phyloP scores from a whole-genome alignment of 2,797 vertebrate genomes.

The Crenuchus spilurus region DNA sequence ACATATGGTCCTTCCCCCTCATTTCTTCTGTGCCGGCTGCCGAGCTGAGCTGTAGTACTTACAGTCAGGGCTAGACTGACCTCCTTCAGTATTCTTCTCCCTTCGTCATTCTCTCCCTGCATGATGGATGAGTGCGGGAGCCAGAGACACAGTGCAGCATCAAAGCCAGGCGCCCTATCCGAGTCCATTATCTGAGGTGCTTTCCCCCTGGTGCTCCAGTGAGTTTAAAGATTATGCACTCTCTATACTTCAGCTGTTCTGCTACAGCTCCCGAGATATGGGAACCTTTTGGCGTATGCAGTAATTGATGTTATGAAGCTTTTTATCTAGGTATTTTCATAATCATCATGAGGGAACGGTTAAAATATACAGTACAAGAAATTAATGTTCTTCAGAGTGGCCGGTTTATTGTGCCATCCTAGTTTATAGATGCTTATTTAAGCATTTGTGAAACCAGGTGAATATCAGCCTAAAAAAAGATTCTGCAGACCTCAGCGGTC shows the following conservation, averaged over 20 bases:
- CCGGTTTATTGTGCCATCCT: neutral
- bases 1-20: constrained; percentile 50
- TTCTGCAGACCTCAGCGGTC: neutral
- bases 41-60: constrained; percentile 64
- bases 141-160: constrained; percentile 70
- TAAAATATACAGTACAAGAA: neutral
- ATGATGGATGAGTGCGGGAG: constrained; percentile 77
- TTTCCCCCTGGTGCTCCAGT: constrained; percentile 46
- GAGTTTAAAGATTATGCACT: constrained; percentile 47
- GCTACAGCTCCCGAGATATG: constrained; percentile 28
- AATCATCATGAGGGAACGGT: neutral
- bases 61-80: constrained; percentile 67
- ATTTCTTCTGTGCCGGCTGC: constrained; percentile 16
- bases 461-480: neutral
- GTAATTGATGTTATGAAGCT: constrained; percentile 11
- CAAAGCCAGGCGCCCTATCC: constrained; percentile 68
- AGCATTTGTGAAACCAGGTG: neutral
- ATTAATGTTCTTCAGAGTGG: neutral
- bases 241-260: constrained; percentile 13
- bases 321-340: neutral
- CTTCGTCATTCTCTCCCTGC: constrained; percentile 73
- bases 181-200: constrained; percentile 62
- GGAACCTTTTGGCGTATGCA: constrained; percentile 17
- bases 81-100: constrained; percentile 60
- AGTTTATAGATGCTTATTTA: neutral